Evolutionary conservation across 2,888 invertebrate genomes (phyloP).

Genomic region (Phoronis australis): DNA sequence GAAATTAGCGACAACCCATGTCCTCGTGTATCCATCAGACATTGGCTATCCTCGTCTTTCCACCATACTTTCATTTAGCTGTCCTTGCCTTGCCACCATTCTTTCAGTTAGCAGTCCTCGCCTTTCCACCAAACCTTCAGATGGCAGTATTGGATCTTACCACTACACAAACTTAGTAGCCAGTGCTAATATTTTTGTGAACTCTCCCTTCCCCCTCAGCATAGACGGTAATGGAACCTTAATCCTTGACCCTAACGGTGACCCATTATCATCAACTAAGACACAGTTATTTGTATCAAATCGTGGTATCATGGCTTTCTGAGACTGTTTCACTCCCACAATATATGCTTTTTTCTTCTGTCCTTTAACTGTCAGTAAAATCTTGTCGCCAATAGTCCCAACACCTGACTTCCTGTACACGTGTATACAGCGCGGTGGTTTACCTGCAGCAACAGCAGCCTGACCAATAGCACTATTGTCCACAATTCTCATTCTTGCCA

Average conservation of each 20-base stretch:
- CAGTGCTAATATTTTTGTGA: slow-evolving; percentile 85
- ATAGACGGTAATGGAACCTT: slow-evolving; percentile 90
- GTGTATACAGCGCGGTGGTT: slow-evolving; percentile 88
- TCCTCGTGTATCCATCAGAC: no score
- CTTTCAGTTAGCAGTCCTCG: no score
- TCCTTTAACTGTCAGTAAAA: slow-evolving; percentile 88
- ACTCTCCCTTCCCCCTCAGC: slow-evolving; percentile 71
- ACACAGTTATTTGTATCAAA: slow-evolving; percentile 96
- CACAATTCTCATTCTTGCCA: slow-evolving; percentile 81
- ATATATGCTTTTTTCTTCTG: slow-evolving; percentile 90
- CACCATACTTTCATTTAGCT: no score
- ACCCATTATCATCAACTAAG: slow-evolving; percentile 88
- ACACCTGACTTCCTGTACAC: slow-evolving; percentile 58
- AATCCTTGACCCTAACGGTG: slow-evolving; percentile 90
- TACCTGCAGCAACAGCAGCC: slow-evolving; percentile 88
- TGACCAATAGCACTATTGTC: slow-evolving; percentile 96
- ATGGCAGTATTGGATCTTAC: neutral
- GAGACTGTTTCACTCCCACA: slow-evolving; percentile 80
- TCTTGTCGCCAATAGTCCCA: slow-evolving; percentile 73
- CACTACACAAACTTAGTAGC: slow-evolving; percentile 77
- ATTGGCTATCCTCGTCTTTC: no score
- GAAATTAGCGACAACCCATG: no score
- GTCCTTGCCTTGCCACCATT: no score
- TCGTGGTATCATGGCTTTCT: slow-evolving; percentile 74
- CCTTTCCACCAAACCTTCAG: no score